Base-by-base conservation (phyloP, 2,888 invertebrate species). In the Hyppa rectilinea region DNA sequence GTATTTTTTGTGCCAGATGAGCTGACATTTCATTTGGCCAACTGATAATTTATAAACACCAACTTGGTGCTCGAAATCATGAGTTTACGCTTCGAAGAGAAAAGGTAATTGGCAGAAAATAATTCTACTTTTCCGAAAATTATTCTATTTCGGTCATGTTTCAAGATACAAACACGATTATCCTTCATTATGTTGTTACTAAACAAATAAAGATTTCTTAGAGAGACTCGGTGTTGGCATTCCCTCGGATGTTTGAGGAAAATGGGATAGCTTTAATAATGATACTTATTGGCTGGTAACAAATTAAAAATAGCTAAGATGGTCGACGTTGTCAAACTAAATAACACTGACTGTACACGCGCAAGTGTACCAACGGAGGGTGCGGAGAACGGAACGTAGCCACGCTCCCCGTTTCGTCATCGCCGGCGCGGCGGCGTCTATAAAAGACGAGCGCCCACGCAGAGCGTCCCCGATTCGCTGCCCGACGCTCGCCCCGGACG, bases 81-180 rank as follows among this genome's bases (percentile, higher is more conserved):
- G 55, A 36, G 23, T 23, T 17, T 17, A 6, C 26, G 20, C 4
- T 56, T 65, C 6, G 1, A 38, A 38, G n/a, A n/a, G 45, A 12
- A 0, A 1, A 4, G 36, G n/a, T 47, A 29, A 9, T 6, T 34
- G 20, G 29, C 10, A 38, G 1, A 26, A 38, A 26, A 5, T 20
- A 31, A 45, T 73, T 45, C 14, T 36, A 14, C 12, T 10, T 38
- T 31, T 4, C 36, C 12, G 31, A 71, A 62, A 63, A 53, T 17
- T n/a, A 12, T 45, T 45, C 1, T 56, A 31, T 58, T 45, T 38
- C 29, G 7, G 38, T 38, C 26, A 38, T 52, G 50, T 40, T 69
- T 45, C 50, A 43, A 34, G 26, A 56, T 52, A 47, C 26, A 77
- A 61, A 61, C 31, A 58, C 45, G 62, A 70, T 75, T 62, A 71